These are phyloP conservation scores for Erebia aethiops DNA, from an alignment of 2,888 invertebrate genomes.

Conservation along the genomic window DNA sequence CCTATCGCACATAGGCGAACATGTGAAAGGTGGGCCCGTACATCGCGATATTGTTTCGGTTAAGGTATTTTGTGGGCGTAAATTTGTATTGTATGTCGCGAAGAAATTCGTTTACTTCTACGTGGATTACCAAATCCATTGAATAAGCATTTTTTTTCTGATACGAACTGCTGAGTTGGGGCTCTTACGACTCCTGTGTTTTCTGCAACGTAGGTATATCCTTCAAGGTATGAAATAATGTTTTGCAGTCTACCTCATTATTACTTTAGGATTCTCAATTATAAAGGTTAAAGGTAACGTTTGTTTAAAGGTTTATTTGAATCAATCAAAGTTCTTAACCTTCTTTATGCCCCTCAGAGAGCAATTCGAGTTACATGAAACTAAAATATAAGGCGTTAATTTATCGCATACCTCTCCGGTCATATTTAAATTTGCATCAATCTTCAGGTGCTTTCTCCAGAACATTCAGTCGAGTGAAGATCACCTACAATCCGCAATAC, in stretches of 20 bases:
- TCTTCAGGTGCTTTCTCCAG: slow-evolving; percentile 66
- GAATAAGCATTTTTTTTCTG: background rate
- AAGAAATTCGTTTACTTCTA: slow-evolving; percentile 7
- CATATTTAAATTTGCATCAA: background rate
- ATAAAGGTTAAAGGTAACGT: too few species aligned
- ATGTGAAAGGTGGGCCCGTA: slow-evolving; percentile 40
- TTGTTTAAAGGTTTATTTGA: too few species aligned
- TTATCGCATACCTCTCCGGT: background rate
- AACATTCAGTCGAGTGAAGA: slow-evolving; percentile 73
- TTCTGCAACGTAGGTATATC: background rate
- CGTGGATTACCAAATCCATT: background rate
- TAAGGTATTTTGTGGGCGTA: slow-evolving; percentile 14
- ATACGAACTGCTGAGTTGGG: background rate
- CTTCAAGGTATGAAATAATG: background rate
- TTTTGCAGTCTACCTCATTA: too few species aligned
- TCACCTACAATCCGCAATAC: slow-evolving; percentile 67
- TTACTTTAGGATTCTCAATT: too few species aligned
- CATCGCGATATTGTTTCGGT: slow-evolving; percentile 37
- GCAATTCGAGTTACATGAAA: background rate
- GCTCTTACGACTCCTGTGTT: background rate
- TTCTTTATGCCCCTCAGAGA: too few species aligned
- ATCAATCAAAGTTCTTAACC: too few species aligned
- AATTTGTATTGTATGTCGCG: background rate
- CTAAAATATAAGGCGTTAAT: background rate
- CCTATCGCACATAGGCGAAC: slow-evolving; percentile 30